A percentile compares a stretch with the other conserved stretches of the same genome.
Conservation (phyloP, 2,888 invertebrate species). For the Ptychoptera albimana region DNA sequence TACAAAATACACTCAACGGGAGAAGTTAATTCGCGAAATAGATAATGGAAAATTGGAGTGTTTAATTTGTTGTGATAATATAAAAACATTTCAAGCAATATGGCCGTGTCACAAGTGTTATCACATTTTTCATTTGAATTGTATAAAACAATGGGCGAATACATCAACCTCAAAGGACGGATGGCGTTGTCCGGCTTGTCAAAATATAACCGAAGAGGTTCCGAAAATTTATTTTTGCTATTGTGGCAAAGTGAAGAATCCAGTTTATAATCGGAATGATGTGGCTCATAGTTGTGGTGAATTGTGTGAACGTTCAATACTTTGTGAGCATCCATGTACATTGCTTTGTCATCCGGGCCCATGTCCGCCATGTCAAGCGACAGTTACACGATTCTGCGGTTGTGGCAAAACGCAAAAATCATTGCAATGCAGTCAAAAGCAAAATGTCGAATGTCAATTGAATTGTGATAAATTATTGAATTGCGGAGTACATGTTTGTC, state of each 20-base stretch:
- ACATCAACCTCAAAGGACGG: conserved; percentile 63
- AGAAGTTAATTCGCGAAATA: conserved; percentile 69
- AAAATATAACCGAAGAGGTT: conserved; percentile 54
- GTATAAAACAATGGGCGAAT: conserved; percentile 82
- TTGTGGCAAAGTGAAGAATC: conserved; percentile 66
- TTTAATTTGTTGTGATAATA: conserved; percentile 81
- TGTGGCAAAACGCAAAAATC: conserved; percentile 56
- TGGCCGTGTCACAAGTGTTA: conserved; percentile 90
- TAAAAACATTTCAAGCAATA: conserved; percentile 61
- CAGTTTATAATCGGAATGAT: conserved; percentile 57
- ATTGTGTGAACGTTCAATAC: conserved; percentile 46
- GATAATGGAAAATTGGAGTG: conserved; percentile 75
- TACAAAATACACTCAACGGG: conserved; percentile 50
- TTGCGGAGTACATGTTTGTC: conserved; percentile 65
- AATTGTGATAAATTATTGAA: conserved; percentile 56
- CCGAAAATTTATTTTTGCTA: conserved; percentile 80
- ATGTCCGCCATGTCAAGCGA: conserved; percentile 76
- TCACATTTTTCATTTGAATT: conserved; percentile 82
- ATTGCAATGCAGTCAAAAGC: conserved; percentile 56
- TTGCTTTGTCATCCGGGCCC: conserved; percentile 88
- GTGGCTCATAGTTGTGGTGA: conserved; percentile 88
- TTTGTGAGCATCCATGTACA: conserved; percentile 52
- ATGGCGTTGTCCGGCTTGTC: conserved; percentile 96
- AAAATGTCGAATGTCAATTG: conserved; percentile 54
- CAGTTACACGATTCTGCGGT: conserved; percentile 54